Conservation (phyloP, 2,888 invertebrate genomes). For the Acanthosoma haemorrhoidale region DNA sequence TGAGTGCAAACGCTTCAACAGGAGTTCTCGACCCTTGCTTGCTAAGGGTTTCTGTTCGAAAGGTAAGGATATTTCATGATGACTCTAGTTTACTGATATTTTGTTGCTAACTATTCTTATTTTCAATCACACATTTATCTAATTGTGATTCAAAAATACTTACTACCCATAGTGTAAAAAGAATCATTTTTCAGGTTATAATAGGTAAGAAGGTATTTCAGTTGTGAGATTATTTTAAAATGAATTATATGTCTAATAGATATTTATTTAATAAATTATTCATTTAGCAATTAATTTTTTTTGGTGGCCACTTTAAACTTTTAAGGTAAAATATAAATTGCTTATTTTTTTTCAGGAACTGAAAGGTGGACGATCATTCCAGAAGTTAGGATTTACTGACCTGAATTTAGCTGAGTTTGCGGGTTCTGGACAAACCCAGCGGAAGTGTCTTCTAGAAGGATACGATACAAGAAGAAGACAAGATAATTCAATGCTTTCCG, state of each 20-base stretch:
- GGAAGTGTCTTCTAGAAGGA: conserved; percentile 88
- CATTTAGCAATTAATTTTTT: too few relatives aligned
- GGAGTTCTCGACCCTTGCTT: conserved; percentile 91
- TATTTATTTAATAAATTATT: too few relatives aligned
- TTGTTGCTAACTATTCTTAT: neutral
- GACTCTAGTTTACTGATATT: neutral
- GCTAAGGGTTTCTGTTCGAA: conserved; percentile 89
- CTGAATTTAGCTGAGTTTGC: conserved; percentile 95
- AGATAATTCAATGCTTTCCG: conserved; percentile 92
- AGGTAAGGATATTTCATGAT: conserved; percentile 52
- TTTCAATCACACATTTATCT: neutral
- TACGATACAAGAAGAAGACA: conserved; percentile 88
- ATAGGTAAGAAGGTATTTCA: too few relatives aligned
- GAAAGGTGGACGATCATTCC: conserved; percentile 76
- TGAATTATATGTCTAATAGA: too few relatives aligned
- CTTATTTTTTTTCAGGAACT: conserved; percentile 52
- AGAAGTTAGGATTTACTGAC: conserved; percentile 96
- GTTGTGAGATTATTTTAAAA: too few relatives aligned
- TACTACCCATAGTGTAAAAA: too few relatives aligned
- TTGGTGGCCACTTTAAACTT: neutral
- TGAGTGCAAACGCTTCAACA: conserved; percentile 92
- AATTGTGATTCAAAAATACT: too few relatives aligned
- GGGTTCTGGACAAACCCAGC: conserved; percentile 78
- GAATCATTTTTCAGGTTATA: too few relatives aligned
- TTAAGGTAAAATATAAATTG: neutral